Evolutionary conservation across 2,797 vertebrate genomes (phyloP).

Genomic region (Amblyraja radiata): DNA sequence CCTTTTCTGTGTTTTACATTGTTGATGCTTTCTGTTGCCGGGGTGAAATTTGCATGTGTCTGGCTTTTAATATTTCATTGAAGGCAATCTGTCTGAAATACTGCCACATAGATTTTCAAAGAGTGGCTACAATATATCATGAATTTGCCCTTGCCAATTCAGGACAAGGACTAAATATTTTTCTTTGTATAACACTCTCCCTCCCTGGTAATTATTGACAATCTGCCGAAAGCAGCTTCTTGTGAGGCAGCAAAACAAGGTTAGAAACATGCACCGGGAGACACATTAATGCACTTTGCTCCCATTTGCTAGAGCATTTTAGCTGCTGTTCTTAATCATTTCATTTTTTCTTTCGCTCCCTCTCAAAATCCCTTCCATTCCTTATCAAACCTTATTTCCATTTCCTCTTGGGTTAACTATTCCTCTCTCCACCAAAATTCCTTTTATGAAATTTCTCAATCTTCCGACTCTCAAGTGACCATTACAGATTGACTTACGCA

Average conservation of each 20-base stretch:
- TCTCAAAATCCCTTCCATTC: not conserved
- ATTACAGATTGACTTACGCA: not conserved
- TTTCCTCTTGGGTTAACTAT: not conserved
- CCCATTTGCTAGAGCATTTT: not conserved
- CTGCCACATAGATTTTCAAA: not conserved
- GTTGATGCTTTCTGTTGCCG: not conserved
- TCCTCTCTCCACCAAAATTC: not conserved
- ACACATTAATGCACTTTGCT: not conserved
- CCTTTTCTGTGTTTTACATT: not conserved
- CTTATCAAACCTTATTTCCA: not conserved
- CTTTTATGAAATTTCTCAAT: not conserved
- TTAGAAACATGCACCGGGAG: not conserved
- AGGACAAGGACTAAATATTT: not conserved
- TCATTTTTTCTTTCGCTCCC: not conserved
- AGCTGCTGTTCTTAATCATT: not conserved
- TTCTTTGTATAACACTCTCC: not conserved
- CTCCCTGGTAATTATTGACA: not conserved
- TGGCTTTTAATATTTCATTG: not conserved
- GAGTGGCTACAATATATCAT: not conserved
- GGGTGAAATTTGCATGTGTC: not conserved
- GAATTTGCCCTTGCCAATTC: not conserved
- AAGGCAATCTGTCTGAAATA: not conserved
- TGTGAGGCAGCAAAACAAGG: not conserved
- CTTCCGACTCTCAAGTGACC: not conserved
- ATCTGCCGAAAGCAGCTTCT: not conserved